Evolutionary conservation across 2,888 invertebrate genomes (phyloP).

Genomic region (Chrysomela aeneicollis): DNA sequence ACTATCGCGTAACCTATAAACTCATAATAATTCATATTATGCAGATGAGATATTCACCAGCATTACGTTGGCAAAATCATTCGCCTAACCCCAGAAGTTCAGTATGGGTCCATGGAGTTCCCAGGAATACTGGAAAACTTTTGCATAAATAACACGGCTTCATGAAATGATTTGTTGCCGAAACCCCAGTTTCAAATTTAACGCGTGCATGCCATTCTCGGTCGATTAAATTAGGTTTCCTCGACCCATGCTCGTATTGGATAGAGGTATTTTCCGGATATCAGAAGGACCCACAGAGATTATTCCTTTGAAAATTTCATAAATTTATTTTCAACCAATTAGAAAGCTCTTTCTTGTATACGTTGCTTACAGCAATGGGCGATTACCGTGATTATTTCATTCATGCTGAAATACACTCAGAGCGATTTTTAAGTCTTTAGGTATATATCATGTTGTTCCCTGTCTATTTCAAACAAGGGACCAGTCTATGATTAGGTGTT

Average conservation of each 20-base stretch:
- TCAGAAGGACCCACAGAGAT: too few relatives aligned
- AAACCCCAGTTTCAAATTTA: slow-evolving; percentile 16
- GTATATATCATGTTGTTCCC: too few relatives aligned
- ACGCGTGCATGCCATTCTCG: slow-evolving; percentile 28
- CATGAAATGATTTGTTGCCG: slow-evolving; percentile 17
- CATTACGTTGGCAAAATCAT: background rate
- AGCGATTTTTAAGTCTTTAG: too few relatives aligned
- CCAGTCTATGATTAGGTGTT: too few relatives aligned
- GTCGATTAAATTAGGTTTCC: slow-evolving; percentile 20
- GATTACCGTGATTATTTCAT: too few relatives aligned
- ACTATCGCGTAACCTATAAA: background rate
- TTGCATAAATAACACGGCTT: background rate
- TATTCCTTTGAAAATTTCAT: too few relatives aligned
- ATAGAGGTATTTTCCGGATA: too few relatives aligned
- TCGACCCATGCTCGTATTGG: background rate
- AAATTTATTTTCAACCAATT: too few relatives aligned
- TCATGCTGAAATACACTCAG: too few relatives aligned
- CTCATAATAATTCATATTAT: background rate
- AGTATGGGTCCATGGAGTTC: background rate
- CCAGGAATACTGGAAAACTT: slow-evolving; percentile 5
- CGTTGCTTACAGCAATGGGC: too few relatives aligned
- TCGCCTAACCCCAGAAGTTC: background rate
- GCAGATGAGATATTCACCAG: background rate
- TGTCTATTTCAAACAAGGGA: too few relatives aligned
- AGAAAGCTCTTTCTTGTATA: too few relatives aligned